These are phyloP conservation scores for Proterorhinus semilunaris DNA, from an alignment of 2,113 vertebrate genomes.

Conservation along the genomic window DNA sequence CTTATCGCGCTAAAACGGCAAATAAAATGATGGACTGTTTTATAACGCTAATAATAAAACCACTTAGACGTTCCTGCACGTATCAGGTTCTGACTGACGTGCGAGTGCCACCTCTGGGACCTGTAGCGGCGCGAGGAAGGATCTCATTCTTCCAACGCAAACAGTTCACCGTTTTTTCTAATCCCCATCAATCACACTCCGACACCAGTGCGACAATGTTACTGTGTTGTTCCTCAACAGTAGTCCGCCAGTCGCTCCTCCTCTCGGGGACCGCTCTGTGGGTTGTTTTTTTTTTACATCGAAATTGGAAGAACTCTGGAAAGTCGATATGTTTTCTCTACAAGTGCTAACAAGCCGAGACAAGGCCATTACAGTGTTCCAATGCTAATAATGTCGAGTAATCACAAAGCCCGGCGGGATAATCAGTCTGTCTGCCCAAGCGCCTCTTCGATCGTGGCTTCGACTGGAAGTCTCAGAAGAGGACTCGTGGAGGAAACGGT, in stretches of 20 bases:
- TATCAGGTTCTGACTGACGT: conserved; percentile 6
- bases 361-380: conserved; percentile 41
- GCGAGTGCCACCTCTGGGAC: background rate
- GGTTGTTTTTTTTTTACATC: background rate
- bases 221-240: conserved; percentile 32
- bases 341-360: conserved; percentile 24
- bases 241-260: conserved; percentile 16
- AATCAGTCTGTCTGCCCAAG: conserved; percentile 59
- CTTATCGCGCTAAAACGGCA: background rate
- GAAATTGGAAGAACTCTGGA: conserved; percentile 26
- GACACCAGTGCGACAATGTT: conserved; percentile 1
- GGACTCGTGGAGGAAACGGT: conserved; percentile 22
- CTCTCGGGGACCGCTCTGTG: background rate
- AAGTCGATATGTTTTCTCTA: conserved; percentile 34
- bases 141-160: background rate
- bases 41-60: background rate
- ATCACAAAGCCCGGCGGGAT: conserved; percentile 61
- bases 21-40: conserved; percentile 10
- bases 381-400: conserved; percentile 54
- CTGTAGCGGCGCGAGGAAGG: background rate
- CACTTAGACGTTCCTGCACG: background rate
- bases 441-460: background rate
- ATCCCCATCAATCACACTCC: background rate
- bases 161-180: conserved; percentile 3
- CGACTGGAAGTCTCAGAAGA: conserved; percentile 10